Percentiles rank a stretch among this genome's conserved stretches.
Evolutionary conservation across 2,888 invertebrate genomes (phyloP).

Genomic region (Trissolcus brochymenae): DNA sequence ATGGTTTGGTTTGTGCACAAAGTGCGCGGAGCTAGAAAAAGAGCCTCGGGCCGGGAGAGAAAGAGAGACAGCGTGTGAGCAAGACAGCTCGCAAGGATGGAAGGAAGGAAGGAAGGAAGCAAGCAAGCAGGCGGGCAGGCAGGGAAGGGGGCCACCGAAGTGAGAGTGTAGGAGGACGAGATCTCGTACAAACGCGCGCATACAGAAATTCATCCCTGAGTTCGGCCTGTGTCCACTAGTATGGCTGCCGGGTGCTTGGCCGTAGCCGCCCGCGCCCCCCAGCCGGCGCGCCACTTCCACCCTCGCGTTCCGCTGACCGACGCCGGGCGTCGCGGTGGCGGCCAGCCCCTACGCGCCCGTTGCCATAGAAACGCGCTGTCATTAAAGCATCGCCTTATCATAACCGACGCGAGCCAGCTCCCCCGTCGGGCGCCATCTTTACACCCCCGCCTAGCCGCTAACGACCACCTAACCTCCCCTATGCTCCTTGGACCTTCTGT

Average conservation of each 20-base stretch:
- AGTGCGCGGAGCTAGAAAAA: conserved; percentile 28
- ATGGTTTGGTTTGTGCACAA: conserved; percentile 31
- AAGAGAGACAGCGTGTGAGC: conserved; percentile 22
- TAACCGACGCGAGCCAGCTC: conserved; percentile 75
- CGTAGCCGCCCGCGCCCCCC: conserved; percentile 52
- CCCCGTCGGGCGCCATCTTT: conserved; percentile 73
- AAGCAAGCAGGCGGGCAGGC: conserved; percentile 20
- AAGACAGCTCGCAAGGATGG: conserved; percentile 14
- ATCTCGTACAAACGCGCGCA: conserved; percentile 64
- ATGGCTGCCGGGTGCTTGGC: conserved; percentile 74
- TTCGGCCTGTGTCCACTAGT: conserved; percentile 74
- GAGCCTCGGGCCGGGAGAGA: conserved; percentile 14
- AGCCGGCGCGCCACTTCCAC: conserved; percentile 57
- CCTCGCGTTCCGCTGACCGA: conserved; percentile 71
- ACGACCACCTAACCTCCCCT: conserved; percentile 61
- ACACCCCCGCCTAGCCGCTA: conserved; percentile 66
- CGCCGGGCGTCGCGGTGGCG: conserved; percentile 73
- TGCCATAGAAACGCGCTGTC: conserved; percentile 75
- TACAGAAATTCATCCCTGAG: conserved; percentile 72
- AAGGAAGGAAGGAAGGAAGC: conserved; percentile 17
- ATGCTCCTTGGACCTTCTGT: conserved; percentile 53
- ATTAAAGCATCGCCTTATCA: conserved; percentile 77
- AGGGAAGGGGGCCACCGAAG: conserved; percentile 52
- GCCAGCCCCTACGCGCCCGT: conserved; percentile 73
- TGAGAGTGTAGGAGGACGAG: conserved; percentile 62